Evolutionary conservation across 92 coral and sea anemone species (phyloP), one percentile per base, ranked within the genome.

Genomic region (Parazoanthus atlanticus): DNA sequence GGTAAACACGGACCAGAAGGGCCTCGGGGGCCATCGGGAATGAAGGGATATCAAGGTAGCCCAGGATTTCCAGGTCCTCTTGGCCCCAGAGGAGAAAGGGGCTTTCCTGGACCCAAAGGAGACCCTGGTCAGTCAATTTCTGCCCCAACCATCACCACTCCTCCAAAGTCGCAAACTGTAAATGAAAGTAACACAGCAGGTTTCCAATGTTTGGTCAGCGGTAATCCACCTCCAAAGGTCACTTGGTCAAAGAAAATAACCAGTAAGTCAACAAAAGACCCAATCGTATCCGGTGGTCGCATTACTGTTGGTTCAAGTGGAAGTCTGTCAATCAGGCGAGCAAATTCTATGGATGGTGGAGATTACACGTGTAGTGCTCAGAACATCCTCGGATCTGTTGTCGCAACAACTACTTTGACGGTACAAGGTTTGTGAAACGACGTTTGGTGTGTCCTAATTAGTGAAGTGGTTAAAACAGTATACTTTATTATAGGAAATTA

Each of bases 201-300:
- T 4, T 88, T 94, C 61, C 91, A 88, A 61, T 94, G 96, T 79
- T 83, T 86, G 32, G 93, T 69, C 46, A 82, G 89, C 81, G 96
- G 96, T 52, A 94, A 85, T 36, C 96, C 96, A 17, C 43, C 76
- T n/a, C 95, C 95, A 33, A 86, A 70, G 49, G 82, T 93, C 96
- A 94, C 93, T 86, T 94, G 96, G 96, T 89, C 86, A 29, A 94
- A 78, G 54, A 32, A 25, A 16, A 91, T 32, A 74, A 33, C 40
- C 46, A 36, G 78, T 32, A 74, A 74, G 33, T 79, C 83, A 49
- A 49, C 66, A 17, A 61, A 3, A 25, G 73, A 33, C 10, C 85
- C 40, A 80, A 9, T 56, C 15, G 73, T 80, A 34, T 29, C 43
- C 73, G 52, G 19, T 58, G 85, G 85, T 10, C 85, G 85, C 31